Conservation (phyloP, 1,140 invertebrate species). For the Chymomyza costata region DNA sequence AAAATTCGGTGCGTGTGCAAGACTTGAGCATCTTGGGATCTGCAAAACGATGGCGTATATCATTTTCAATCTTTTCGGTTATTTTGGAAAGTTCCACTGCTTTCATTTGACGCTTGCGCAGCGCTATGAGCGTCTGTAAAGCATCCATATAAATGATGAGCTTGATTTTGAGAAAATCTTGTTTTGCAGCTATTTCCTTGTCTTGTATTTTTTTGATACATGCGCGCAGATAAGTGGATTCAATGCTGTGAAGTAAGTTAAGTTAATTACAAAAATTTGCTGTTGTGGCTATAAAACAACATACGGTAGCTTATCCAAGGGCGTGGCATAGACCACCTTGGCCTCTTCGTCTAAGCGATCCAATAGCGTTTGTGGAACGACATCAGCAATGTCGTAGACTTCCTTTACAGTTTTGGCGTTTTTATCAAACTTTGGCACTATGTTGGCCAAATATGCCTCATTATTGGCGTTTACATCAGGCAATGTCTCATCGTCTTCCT, state of each 20-base stretch:
- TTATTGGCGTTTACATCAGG: conserved; percentile 41
- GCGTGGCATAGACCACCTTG: conserved; percentile 42
- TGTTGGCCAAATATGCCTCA: conserved; percentile 44
- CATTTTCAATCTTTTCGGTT: conserved; percentile 67
- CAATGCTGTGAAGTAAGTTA: conserved; percentile 32
- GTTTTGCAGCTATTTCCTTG: conserved; percentile 23
- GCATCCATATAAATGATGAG: conserved; percentile 70
- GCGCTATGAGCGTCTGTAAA: conserved; percentile 49
- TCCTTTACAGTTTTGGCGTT: conserved; percentile 44
- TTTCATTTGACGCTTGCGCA: conserved; percentile 51
- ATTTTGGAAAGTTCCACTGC: conserved; percentile 51
- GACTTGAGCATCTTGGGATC: conserved; percentile 49
- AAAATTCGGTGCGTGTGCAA: conserved; percentile 47
- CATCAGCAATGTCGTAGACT: conserved; percentile 51
- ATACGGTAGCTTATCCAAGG: conserved; percentile 50
- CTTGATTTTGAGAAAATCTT: conserved; percentile 53
- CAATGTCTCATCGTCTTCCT: conserved; percentile 28
- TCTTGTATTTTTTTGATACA: conserved; percentile 42
- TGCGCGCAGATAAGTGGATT: conserved; percentile 52
- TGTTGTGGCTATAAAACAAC: conserved; percentile 3
- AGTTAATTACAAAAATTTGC: no score
- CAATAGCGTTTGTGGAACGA: conserved; percentile 44
- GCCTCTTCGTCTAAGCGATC: conserved; percentile 66
- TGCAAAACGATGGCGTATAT: conserved; percentile 58
- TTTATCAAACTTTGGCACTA: conserved; percentile 57